phyloP scores from a whole-genome alignment of 1,140 invertebrate genomes.

The Rhopalosiphum padi region DNA sequence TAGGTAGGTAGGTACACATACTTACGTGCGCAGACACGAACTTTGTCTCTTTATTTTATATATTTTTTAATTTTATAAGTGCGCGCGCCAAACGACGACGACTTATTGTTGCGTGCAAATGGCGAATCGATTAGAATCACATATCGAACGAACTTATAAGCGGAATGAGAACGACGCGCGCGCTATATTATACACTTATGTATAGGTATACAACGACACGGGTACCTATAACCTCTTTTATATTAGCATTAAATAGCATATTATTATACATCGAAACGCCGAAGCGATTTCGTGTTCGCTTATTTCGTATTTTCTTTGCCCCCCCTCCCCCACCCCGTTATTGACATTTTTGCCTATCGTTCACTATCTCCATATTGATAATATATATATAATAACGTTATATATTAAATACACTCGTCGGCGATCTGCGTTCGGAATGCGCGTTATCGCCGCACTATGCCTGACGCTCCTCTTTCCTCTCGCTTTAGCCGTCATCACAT shows the following conservation, averaged over 20 bases:
- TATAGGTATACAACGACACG: neutral
- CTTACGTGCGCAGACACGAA: slow-evolving; percentile 1
- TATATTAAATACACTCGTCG: too few species aligned
- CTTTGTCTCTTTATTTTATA: slow-evolving; percentile 32
- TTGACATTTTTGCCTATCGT: neutral
- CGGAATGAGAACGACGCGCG: slow-evolving; percentile 29
- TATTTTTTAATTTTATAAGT: slow-evolving; percentile 19
- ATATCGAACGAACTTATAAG: slow-evolving; percentile 34
- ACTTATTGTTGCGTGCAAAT: slow-evolving; percentile 44
- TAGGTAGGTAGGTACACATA: neutral
- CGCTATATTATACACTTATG: neutral
- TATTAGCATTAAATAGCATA: slow-evolving; percentile 23
- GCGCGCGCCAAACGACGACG: slow-evolving; percentile 9
- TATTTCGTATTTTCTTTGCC: neutral
- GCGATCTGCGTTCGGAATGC: neutral
- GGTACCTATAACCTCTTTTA: slow-evolving; percentile 31
- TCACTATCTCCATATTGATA: neutral
- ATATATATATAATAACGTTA: neutral
- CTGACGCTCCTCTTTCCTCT: neutral
- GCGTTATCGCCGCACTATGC: neutral
- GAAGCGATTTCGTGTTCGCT: slow-evolving; percentile 28
- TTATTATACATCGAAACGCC: neutral
- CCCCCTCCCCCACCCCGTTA: too few species aligned
- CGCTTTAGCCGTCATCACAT: too few species aligned
- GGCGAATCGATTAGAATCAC: slow-evolving; percentile 41